A percentile compares a stretch with the other conserved stretches of the same genome.
phyloP scores from a whole-genome alignment of 2,888 invertebrate genomes.

The Incurvaria masculella region DNA sequence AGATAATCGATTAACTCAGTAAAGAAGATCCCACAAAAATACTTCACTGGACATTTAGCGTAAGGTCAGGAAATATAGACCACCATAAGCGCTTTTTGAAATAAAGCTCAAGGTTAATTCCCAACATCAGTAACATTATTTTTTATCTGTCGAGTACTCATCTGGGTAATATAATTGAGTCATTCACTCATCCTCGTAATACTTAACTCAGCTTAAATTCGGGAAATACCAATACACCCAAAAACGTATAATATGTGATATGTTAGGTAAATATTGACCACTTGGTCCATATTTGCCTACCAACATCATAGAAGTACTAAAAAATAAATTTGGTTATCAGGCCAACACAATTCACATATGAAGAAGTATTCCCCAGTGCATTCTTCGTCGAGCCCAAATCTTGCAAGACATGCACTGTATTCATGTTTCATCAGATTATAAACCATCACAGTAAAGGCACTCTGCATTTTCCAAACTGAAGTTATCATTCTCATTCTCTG shows the following conservation, averaged over 20 bases:
- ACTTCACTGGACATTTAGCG: neutral
- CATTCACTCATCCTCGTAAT: neutral
- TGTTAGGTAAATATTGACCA: slow-evolving; percentile 1
- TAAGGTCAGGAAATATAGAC: neutral
- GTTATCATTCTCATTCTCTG: slow-evolving; percentile 1
- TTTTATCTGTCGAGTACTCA: slow-evolving; percentile 1
- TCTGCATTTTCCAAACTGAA: slow-evolving; percentile 1
- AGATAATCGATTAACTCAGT: too few species aligned
- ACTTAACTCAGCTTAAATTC: neutral
- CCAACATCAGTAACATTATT: neutral
- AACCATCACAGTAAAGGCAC: slow-evolving; percentile 1
- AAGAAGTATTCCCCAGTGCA: slow-evolving; percentile 1
- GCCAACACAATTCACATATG: neutral
- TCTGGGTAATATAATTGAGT: neutral
- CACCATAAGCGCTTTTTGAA: neutral
- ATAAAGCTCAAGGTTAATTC: neutral
- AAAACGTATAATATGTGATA: neutral
- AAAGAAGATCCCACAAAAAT: too few species aligned
- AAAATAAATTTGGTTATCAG: neutral
- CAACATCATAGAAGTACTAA: neutral
- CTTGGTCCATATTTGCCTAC: slow-evolving; percentile 2
- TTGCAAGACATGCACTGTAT: neutral
- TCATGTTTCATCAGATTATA: neutral
- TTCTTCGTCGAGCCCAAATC: neutral
- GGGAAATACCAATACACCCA: neutral